Percentiles rank a stretch among this genome's conserved stretches.
Evolutionary conservation across 2,888 invertebrate species (phyloP).

Genomic region (Cremastinae sp.): DNA sequence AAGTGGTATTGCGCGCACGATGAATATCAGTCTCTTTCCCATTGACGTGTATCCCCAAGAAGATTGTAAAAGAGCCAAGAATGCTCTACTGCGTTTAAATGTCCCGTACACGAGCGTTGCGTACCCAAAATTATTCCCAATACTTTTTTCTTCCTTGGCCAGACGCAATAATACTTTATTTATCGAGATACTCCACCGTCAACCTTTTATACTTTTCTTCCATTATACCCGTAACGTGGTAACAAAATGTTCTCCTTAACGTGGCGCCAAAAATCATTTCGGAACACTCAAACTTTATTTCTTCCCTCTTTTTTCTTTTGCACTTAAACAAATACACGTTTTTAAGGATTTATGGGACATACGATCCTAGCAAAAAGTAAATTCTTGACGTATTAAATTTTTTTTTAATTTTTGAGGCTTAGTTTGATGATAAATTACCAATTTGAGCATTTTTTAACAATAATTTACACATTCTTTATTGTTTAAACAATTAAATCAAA

Average conservation of each 20-base stretch:
- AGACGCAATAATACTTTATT: slow-evolving; percentile 71
- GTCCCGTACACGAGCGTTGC: slow-evolving; percentile 66
- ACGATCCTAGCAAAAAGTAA: no score
- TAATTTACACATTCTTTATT: no score
- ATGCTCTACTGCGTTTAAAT: slow-evolving; percentile 70
- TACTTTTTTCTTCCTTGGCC: slow-evolving; percentile 12
- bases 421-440: no score
- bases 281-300: not conserved
- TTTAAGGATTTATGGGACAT: no score
- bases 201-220: slow-evolving; percentile 58
- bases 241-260: no score
- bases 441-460: no score
- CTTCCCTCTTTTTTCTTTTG: slow-evolving; percentile 5
- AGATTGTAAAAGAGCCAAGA: not conserved
- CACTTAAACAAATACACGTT: no score
- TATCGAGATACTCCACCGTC: slow-evolving; percentile 68
- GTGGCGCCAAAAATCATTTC: slow-evolving; percentile 7
- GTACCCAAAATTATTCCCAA: slow-evolving; percentile 29
- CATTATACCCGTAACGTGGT: not conserved
- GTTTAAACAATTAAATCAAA: no score
- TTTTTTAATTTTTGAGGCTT: no score
- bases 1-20: slow-evolving; percentile 42
- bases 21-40: slow-evolving; percentile 35
- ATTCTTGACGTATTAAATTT: no score
- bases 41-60: slow-evolving; percentile 68